Conservation (phyloP, 2,113 vertebrate species). For the Ibidorhyncha struthersii region DNA sequence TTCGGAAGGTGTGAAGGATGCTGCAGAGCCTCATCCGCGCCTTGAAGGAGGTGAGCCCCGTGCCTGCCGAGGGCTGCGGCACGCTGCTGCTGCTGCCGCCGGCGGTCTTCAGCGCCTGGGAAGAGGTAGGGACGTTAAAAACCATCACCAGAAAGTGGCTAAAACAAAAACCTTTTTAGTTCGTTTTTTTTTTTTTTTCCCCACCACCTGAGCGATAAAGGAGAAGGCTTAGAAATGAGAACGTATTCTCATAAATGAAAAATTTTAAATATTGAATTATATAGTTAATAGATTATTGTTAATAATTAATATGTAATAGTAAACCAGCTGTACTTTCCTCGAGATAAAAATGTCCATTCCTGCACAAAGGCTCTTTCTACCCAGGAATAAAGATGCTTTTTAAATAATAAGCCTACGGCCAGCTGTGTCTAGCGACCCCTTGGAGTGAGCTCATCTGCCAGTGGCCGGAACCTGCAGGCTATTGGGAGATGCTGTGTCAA, state of each 20-base stretch:
- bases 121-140: neutral
- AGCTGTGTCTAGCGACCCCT: neutral
- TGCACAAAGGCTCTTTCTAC: neutral
- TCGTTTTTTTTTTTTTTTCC: neutral
- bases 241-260: neutral
- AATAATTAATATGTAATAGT: neutral
- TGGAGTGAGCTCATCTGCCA: neutral
- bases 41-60: neutral
- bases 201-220: rapidly evolving
- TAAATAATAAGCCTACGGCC: neutral
- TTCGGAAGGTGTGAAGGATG: slow-evolving; percentile 77
- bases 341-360: neutral
- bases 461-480: neutral
- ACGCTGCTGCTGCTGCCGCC: rapidly evolving
- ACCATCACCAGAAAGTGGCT: neutral
- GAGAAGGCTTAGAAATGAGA: rapidly evolving
- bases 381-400: neutral
- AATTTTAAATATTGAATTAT: neutral
- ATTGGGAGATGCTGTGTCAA: neutral
- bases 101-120: slow-evolving; percentile 54
- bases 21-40: slow-evolving; percentile 75
- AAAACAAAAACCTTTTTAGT: neutral
- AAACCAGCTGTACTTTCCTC: neutral
- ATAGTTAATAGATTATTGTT: neutral
- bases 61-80: rapidly evolving